Conservation (phyloP, 2,797 vertebrate genomes). For the Echeneis naucrates region DNA sequence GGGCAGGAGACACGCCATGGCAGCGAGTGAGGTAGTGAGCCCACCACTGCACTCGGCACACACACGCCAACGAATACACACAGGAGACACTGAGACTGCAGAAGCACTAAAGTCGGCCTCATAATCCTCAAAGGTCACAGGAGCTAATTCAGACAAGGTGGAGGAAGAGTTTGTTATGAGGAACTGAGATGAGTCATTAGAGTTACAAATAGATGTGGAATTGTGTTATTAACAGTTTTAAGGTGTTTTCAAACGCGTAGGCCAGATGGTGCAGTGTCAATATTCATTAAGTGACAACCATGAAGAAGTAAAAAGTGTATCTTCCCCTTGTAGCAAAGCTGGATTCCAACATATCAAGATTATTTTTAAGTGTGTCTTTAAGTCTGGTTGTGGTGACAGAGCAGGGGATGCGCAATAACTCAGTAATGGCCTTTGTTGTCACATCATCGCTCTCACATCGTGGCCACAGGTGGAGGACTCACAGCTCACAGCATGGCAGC, state of each 20-base stretch:
- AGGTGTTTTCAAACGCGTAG: constrained; percentile 26
- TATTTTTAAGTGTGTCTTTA: constrained; percentile 9
- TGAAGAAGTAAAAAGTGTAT: constrained; percentile 18
- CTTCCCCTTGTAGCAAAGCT: neutral
- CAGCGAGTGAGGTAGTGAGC: constrained; percentile 83
- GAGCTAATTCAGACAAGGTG: constrained; percentile 56
- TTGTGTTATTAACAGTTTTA: constrained; percentile 15
- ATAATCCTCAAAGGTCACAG: constrained; percentile 75
- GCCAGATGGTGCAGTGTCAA: constrained; percentile 28
- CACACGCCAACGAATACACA: constrained; percentile 76
- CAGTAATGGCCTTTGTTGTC: constrained; percentile 53
- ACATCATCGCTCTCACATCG: constrained; percentile 72
- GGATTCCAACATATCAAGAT: constrained; percentile 1
- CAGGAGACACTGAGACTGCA: constrained; percentile 85
- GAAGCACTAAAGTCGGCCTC: constrained; percentile 82
- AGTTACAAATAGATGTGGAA: constrained; percentile 25
- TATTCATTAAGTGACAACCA: constrained; percentile 28
- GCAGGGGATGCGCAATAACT: constrained; percentile 26
- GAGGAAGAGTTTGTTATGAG: constrained; percentile 50
- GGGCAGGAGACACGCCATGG: constrained; percentile 96
- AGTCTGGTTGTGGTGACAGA: constrained; percentile 28
- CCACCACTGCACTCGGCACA: constrained; percentile 75
- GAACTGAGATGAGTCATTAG: constrained; percentile 56
- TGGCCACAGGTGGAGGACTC: constrained; percentile 59
- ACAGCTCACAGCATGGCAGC: constrained; percentile 34